These are phyloP conservation scores for Oreortyx pictus DNA, from an alignment of 2,797 vertebrate genomes.

Conservation along the genomic window DNA sequence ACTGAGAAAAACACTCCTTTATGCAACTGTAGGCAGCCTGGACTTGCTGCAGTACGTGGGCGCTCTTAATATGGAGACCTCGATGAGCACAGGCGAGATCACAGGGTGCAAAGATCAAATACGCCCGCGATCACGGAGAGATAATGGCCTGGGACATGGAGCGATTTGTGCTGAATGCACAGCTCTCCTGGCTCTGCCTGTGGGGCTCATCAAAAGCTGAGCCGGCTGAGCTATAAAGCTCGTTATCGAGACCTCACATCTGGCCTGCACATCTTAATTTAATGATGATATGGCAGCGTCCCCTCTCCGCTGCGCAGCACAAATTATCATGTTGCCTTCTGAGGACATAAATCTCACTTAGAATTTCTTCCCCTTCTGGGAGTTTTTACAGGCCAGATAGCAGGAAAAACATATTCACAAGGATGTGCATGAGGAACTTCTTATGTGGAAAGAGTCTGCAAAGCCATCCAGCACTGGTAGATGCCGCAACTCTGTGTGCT, in stretches of 20 bases:
- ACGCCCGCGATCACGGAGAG: neutral
- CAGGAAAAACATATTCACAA: constrained; percentile 42
- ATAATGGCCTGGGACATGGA: neutral
- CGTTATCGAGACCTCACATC: constrained; percentile 62
- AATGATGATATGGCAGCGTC: constrained; percentile 64
- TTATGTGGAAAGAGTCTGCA: neutral
- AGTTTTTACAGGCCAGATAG: constrained; percentile 49
- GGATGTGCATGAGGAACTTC: neutral
- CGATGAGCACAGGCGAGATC: neutral
- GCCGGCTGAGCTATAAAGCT: neutral
- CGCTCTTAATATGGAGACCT: constrained; percentile 21
- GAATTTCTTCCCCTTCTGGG: constrained; percentile 45
- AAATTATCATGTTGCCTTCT: constrained; percentile 62
- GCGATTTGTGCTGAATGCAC: neutral
- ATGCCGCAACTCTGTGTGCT: neutral
- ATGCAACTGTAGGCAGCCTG: neutral
- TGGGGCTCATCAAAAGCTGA: neutral
- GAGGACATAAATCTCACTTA: constrained; percentile 64
- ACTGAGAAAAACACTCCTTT: neutral
- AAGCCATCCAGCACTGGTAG: neutral
- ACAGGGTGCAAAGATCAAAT: constrained; percentile 37
- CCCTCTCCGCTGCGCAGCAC: constrained; percentile 41
- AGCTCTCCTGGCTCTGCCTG: neutral
- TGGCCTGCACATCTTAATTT: constrained; percentile 66
- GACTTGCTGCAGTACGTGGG: neutral